Evolutionary conservation across 2,797 vertebrate genomes (phyloP), one percentile per base, ranked within the genome.

Genomic region (Hylomyscus alleni): DNA sequence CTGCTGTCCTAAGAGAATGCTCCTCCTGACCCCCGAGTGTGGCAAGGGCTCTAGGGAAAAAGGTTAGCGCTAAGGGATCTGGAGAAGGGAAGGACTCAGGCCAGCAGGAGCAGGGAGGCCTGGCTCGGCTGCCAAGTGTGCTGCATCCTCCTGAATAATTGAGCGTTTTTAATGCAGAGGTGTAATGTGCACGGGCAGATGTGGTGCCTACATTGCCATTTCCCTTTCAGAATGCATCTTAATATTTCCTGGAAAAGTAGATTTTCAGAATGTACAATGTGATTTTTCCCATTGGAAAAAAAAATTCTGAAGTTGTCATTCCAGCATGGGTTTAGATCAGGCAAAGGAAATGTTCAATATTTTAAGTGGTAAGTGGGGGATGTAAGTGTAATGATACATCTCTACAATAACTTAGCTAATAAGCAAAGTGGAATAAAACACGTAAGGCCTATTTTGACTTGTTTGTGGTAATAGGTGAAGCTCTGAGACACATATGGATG

Each of bases 91-190:
- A 62, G 73, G 73, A 12, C n/a, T 20, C 0, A 67, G 75, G 82
- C 29, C 92, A 60, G 10, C 0, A 52, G 56, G 60, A 83, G 73
- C 72, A 12, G 9, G 29, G 72, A 73, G 47, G 62, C 37, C 67
- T 44, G 72, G 4, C 11, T 52, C 10, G 12, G 4, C 69, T 54
- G 95, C 73, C 95, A 86, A 52, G 87, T 13, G 19, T 1, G 7
- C 4, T 3, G 11, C 2, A 9, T 11, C 0, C 31, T 89, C 47
- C 47, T 89, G 72, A 81, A 91, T 72, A 78, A 81, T 8, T 87
- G 26, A 90, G 56, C 4, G 1, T 73, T 76, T 73, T 91, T 67
- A 91, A 95, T 52, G 93, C 96, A 84, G 2, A 77, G 91, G 65
- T 29, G 14, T 52, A 89, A 50, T 6, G 87, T 1, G 3, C 44